Evolutionary conservation across 2,113 vertebrate species (phyloP).

Genomic region (Syngnathoides biaculeatus): DNA sequence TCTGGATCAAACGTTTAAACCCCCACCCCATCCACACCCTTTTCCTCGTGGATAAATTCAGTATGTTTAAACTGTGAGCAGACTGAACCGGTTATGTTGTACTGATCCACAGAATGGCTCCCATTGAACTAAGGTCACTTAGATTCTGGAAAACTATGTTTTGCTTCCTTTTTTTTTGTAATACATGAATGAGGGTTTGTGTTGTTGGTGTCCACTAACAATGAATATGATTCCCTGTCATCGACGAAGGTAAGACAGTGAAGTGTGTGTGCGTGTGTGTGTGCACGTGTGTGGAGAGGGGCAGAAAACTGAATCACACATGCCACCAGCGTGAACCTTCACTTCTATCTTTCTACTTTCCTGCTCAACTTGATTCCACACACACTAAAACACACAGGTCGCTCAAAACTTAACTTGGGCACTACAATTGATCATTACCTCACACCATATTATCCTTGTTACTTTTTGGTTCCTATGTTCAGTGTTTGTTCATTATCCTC

Average conservation of each 20-base stretch:
- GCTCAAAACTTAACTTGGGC: no score
- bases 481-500: no score
- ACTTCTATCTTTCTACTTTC: no score
- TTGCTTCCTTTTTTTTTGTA: conserved; percentile 14
- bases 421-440: no score
- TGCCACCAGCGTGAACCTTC: no score
- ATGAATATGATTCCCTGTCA: conserved; percentile 49
- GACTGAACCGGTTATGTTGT: conserved; percentile 25
- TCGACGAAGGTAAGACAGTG: conserved; percentile 52
- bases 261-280: background rate
- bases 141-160: conserved; percentile 8
- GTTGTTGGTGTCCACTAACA: conserved; percentile 19
- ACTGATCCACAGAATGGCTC: conserved; percentile 14
- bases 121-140: conserved; percentile 13
- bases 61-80: conserved; percentile 40
- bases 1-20: conserved; percentile 34
- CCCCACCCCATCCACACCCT: conserved; percentile 40
- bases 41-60: conserved; percentile 31
- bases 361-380: no score
- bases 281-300: no score
- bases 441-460: no score
- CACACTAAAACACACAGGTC: no score
- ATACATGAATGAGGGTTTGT: conserved; percentile 2
- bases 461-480: no score
- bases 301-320: no score